Evolutionary conservation across 2,113 vertebrate species (phyloP), one percentile per base, ranked within the genome.

Genomic region (Scalopus aquaticus): DNA sequence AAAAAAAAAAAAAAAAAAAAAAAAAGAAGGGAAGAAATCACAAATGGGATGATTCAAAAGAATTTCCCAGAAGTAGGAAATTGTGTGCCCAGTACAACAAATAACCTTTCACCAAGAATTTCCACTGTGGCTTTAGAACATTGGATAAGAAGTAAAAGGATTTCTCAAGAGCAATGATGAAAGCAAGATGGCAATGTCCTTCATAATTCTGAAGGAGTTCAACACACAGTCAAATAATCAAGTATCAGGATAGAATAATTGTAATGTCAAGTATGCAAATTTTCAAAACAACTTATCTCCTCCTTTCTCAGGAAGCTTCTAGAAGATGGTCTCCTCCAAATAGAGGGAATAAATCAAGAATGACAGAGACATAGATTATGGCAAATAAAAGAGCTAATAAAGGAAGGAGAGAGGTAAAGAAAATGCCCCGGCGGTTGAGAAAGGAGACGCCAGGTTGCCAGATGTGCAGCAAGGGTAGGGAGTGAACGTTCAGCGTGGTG

Each of bases 71-170:
- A 81, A 93, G 65, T 49, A 69, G 90, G 56, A 28, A 64, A 73
- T 17, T 72, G 32, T 79, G 46, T 65, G 32, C n/a, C 51, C 62
- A 88, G 62, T 70, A 62, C 51, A 77, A 72, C 30, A 39, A 65
- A 72, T 1, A 83, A 44, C 72, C 26, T 72, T 54, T 95, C 64
- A 56, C 84, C 70, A 70, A 46, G 44, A 92, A 11, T 46, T 62
- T 82, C 32, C 24, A 83, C 44, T n/a, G 62, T 28, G n/a, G 69
- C 83, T 83, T 92, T 64, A 95, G 70, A 88, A 88, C 77, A 88
- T 51, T 72, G 42, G 67, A 64, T 35, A 73, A 58, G 56, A 11
- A 72, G 60, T 26, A 11, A 30, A 88, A 84, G 46, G 26, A 90
- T 16, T 65, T 91, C 44, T 72, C 49, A 86, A 30, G 22, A 30